These are phyloP conservation scores for Neomorphus geoffroyi DNA, from an alignment of 2,797 vertebrate species.

Conservation along the genomic window DNA sequence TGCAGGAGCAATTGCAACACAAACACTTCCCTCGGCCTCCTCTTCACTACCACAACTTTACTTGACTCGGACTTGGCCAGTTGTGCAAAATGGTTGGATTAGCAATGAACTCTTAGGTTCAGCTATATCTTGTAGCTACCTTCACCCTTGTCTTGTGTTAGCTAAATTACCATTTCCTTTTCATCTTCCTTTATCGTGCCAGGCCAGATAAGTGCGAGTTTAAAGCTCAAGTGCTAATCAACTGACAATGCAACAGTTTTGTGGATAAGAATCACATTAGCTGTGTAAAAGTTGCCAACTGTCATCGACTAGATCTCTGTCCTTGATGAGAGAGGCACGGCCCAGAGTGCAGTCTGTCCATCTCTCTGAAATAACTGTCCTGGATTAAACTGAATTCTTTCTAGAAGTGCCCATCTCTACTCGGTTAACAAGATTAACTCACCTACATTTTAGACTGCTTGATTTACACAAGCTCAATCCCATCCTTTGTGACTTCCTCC, in stretches of 20 bases:
- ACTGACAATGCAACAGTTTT: neutral
- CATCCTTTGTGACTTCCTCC: neutral
- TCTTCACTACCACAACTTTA: neutral
- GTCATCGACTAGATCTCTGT: neutral
- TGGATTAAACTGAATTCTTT: neutral
- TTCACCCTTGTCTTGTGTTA: neutral
- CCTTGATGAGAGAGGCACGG: neutral
- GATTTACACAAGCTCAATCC: neutral
- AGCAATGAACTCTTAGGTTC: neutral
- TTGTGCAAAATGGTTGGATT: neutral
- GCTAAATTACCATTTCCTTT: neutral
- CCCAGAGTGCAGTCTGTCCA: fast-evolving
- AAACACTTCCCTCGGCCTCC: neutral
- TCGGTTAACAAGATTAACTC: neutral
- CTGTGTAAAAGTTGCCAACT: neutral
- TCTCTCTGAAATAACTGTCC: neutral
- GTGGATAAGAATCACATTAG: neutral
- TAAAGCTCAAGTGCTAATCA: neutral
- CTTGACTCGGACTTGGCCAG: neutral
- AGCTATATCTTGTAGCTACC: neutral
- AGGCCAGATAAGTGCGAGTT: neutral
- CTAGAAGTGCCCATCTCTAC: neutral
- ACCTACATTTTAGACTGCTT: neutral
- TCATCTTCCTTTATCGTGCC: neutral
- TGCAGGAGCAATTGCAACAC: neutral